Evolutionary conservation across 2,113 vertebrate species (phyloP).

Genomic region (Varanus komodoensis): DNA sequence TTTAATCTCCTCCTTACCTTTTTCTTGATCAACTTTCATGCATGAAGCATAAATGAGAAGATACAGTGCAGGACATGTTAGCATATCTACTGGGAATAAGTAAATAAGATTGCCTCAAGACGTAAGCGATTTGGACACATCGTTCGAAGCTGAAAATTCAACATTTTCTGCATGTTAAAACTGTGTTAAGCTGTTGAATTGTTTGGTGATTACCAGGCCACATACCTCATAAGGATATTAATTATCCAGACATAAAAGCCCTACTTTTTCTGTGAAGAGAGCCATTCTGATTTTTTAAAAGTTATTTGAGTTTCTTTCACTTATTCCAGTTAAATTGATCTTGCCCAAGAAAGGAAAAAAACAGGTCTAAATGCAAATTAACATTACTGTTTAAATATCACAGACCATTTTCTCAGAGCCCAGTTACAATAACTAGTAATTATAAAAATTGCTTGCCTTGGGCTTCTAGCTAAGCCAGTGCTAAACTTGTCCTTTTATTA

Average conservation of each 20-base stretch:
- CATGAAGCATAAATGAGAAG: slow-evolving; percentile 1
- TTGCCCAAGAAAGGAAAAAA: slow-evolving; percentile 70
- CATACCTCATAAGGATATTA: slow-evolving; percentile 65
- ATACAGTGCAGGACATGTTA: neutral
- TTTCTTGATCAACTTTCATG: slow-evolving; percentile 51
- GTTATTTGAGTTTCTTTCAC: slow-evolving; percentile 74
- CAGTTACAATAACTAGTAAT: slow-evolving; percentile 90
- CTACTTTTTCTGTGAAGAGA: slow-evolving; percentile 56
- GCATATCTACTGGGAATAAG: slow-evolving; percentile 25
- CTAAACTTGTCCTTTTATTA: slow-evolving; percentile 89
- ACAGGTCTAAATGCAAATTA: slow-evolving; percentile 85
- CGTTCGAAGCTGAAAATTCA: slow-evolving; percentile 25
- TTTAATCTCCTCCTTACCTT: neutral
- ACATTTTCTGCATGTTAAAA: slow-evolving; percentile 39
- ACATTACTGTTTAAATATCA: slow-evolving; percentile 87
- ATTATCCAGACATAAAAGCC: slow-evolving; percentile 68
- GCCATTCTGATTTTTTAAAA: slow-evolving; percentile 42
- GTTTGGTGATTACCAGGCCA: slow-evolving; percentile 64
- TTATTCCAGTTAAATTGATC: slow-evolving; percentile 76
- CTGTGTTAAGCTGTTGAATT: slow-evolving; percentile 63
- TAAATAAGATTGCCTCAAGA: slow-evolving; percentile 24
- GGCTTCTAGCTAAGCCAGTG: slow-evolving; percentile 85
- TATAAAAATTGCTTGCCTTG: slow-evolving; percentile 89
- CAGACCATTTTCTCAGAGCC: slow-evolving; percentile 85
- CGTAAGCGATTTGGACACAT: slow-evolving; percentile 26